Conservation (phyloP, 2,888 invertebrate genomes). For the Pristionchus mayeri region DNA sequence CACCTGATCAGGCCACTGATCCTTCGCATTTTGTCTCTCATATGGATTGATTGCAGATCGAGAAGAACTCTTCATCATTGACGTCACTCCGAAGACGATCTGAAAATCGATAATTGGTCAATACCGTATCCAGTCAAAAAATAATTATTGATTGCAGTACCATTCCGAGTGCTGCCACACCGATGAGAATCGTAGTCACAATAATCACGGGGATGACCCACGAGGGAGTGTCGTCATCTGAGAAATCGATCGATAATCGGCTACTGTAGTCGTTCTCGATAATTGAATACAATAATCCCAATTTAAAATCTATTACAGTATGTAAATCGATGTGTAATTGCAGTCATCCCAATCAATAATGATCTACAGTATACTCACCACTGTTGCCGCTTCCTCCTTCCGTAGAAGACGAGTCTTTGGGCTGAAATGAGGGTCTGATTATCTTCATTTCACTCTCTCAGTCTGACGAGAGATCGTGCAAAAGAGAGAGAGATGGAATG, state of each 20-base stretch:
- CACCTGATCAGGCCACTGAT: constrained; percentile 20
- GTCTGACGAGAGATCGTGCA: not conserved
- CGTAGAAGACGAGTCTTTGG: not conserved
- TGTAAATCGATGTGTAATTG: too few relatives aligned
- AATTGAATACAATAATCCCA: not conserved
- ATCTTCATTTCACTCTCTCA: not conserved
- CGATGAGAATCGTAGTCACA: not conserved
- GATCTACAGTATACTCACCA: not conserved
- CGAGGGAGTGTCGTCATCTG: constrained; percentile 1
- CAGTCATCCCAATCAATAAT: too few relatives aligned
- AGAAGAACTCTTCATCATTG: not conserved
- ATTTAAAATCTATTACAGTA: too few relatives aligned
- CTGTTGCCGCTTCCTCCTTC: not conserved
- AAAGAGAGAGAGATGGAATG: too few relatives aligned
- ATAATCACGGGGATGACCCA: constrained; percentile 24
- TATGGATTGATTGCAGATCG: constrained; percentile 6
- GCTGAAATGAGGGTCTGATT: not conserved
- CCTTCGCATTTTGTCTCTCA: not conserved
- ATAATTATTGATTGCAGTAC: not conserved
- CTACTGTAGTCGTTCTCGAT: not conserved
- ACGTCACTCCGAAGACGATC: constrained; percentile 4
- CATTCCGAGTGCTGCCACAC: not conserved
- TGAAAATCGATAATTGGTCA: not conserved
- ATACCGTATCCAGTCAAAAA: not conserved
- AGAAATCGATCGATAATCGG: not conserved